These are phyloP conservation scores for Isoperla grammatica DNA, from an alignment of 2,888 invertebrate species.

Conservation along the genomic window DNA sequence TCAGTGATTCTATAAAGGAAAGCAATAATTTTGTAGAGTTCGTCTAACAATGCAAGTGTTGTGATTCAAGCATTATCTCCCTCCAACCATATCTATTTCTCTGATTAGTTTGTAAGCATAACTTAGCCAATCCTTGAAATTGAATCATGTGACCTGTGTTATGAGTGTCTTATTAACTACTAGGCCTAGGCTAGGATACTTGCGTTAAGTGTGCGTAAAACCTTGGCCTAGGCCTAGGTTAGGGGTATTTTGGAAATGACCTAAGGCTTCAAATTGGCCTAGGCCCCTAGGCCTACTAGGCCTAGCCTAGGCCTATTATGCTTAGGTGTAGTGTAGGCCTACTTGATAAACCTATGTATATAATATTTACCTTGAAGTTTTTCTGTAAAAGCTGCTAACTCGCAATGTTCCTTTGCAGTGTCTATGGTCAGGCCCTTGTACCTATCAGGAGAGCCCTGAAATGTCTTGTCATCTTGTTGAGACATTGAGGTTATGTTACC, in stretches of 20 bases:
- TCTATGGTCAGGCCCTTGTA: conserved; percentile 70
- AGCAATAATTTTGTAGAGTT: too few species aligned
- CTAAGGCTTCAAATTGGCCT: too few species aligned
- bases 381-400: conserved; percentile 45
- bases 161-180: too few species aligned
- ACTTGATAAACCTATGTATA: not conserved
- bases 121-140: too few species aligned
- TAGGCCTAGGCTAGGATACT: too few species aligned
- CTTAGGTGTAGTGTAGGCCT: not conserved
- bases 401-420: conserved; percentile 54
- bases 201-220: too few species aligned
- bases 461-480: conserved; percentile 2
- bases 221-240: too few species aligned
- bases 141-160: too few species aligned
- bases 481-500: not conserved
- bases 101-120: not conserved
- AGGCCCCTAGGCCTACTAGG: too few species aligned
- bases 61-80: too few species aligned
- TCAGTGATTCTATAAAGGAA: conserved; percentile 61
- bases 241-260: too few species aligned
- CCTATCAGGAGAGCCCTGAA: conserved; percentile 47
- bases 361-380: conserved; percentile 53
- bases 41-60: not conserved
- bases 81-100: too few species aligned
- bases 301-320: not conserved